These are phyloP conservation scores for Gavia stellata DNA, from an alignment of 2,113 vertebrate species.

Conservation along the genomic window DNA sequence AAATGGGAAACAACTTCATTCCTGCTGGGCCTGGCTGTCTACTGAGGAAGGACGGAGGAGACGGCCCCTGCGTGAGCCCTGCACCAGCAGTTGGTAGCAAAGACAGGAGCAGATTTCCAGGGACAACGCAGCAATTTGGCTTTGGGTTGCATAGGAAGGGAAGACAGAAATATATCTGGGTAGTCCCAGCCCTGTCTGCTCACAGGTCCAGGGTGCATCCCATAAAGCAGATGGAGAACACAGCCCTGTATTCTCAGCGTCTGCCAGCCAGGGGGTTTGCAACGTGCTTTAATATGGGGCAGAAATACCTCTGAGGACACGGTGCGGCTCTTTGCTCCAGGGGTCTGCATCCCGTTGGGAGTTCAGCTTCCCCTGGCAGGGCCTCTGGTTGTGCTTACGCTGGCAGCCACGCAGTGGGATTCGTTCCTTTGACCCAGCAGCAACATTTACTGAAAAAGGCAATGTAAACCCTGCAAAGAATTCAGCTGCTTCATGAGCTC, in stretches of 20 bases:
- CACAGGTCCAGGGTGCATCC: neutral
- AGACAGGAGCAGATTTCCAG: neutral
- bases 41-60: neutral
- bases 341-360: accelerated
- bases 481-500: neutral
- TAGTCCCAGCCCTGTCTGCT: neutral
- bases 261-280: neutral
- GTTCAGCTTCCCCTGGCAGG: neutral
- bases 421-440: neutral
- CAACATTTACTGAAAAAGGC: neutral
- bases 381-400: neutral
- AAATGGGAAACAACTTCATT: accelerated
- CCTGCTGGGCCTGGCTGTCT: neutral
- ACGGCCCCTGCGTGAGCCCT: accelerated
- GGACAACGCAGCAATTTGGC: neutral
- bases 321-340: accelerated
- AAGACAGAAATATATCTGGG: accelerated
- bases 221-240: accelerated
- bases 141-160: neutral
- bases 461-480: neutral
- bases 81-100: neutral
- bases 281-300: accelerated
- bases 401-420: neutral
- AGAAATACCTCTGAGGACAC: accelerated
- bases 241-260: accelerated